Percentiles rank a stretch among this genome's conserved stretches.
Conservation (phyloP, 2,797 vertebrate genomes). For the Micromesistius poutassou region DNA sequence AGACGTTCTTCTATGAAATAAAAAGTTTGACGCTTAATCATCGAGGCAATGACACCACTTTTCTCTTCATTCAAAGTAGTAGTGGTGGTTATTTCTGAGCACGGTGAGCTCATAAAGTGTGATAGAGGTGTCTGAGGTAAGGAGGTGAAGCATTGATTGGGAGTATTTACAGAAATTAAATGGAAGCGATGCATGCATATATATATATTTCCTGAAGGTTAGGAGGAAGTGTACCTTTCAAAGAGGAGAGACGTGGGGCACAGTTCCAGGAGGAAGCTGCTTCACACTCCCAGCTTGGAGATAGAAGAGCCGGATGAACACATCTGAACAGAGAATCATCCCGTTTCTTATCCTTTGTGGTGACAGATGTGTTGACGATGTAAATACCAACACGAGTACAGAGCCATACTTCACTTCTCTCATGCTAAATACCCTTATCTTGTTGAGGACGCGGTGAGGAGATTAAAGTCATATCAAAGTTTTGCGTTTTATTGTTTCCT, state of each 20-base stretch:
- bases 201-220: constrained; percentile 7
- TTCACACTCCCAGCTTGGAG: constrained; percentile 9
- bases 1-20: too few relatives aligned
- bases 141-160: not conserved
- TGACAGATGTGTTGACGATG: not conserved
- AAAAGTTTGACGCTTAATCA: too few relatives aligned
- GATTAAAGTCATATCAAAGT: not conserved
- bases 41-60: too few relatives aligned
- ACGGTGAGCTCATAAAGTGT: not conserved
- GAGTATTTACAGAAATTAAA: not conserved
- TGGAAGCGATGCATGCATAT: not conserved
- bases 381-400: constrained; percentile 11
- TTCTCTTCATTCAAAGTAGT: not conserved
- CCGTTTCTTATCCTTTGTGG: not conserved
- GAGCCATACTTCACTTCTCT: constrained; percentile 18
- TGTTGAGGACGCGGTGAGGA: constrained; percentile 33
- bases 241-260: not conserved
- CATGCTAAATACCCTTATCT: constrained; percentile 33
- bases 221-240: constrained; percentile 5
- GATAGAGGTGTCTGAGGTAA: not conserved
- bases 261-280: constrained; percentile 1
- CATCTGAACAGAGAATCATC: not conserved
- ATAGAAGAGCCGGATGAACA: not conserved
- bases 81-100: not conserved
- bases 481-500: constrained; percentile 10